Percentiles rank a stretch among this genome's conserved stretches.
Evolutionary conservation across 2,888 invertebrate species (phyloP).

Genomic region (Phymatocera aterrima): DNA sequence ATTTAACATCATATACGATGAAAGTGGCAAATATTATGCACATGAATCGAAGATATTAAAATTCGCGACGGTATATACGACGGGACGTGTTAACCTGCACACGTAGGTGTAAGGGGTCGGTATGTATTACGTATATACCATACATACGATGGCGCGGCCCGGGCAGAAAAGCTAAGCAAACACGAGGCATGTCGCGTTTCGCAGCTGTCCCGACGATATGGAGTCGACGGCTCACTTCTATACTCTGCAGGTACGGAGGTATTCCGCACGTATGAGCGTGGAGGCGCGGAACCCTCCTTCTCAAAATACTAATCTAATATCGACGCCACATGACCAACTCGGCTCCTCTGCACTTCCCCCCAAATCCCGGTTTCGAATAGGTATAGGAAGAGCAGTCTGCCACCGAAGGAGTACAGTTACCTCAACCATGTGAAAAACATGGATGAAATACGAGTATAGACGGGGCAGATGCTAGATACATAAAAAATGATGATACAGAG

Average conservation of each 20-base stretch:
- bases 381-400: not conserved
- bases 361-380: not conserved
- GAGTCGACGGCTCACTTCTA: slow-evolving; percentile 45
- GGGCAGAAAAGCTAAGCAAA: slow-evolving; percentile 54
- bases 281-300: slow-evolving; percentile 33
- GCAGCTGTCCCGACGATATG: slow-evolving; percentile 50
- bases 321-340: not conserved
- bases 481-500: too few relatives aligned
- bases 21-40: not conserved
- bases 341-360: not conserved
- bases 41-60: not conserved
- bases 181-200: slow-evolving; percentile 56
- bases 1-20: too few relatives aligned
- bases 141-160: not conserved
- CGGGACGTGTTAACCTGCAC: slow-evolving; percentile 2
- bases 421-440: slow-evolving; percentile 24
- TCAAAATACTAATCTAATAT: slow-evolving; percentile 61
- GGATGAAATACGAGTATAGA: too few relatives aligned
- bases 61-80: not conserved
- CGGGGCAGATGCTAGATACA: not conserved
- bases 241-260: not conserved
- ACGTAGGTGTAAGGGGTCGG: not conserved
- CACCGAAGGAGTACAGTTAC: slow-evolving; percentile 4
- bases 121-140: too few relatives aligned
- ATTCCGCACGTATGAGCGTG: not conserved